A percentile compares a stretch with the other conserved stretches of the same genome.
These are phyloP conservation scores for Prochilodus magdalenae DNA, from an alignment of 2,113 vertebrate genomes.

Conservation along the genomic window DNA sequence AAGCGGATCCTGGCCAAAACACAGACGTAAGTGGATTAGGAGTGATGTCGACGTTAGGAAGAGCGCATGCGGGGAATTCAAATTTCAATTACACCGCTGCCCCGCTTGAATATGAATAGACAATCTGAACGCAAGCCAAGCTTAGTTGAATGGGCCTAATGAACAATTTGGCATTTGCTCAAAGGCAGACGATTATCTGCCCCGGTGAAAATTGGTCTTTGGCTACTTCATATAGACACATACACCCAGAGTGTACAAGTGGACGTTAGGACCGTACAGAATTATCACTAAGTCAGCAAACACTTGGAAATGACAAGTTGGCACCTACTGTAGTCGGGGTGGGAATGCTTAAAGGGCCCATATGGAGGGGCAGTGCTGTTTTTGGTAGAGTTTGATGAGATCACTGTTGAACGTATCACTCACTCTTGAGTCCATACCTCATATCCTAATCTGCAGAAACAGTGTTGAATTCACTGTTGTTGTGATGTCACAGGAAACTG, in stretches of 20 bases:
- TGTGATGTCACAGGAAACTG: too few relatives aligned
- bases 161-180: not conserved
- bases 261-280: too few relatives aligned
- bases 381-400: too few relatives aligned
- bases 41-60: constrained; percentile 13
- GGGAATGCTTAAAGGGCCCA: too few relatives aligned
- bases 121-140: constrained; percentile 26
- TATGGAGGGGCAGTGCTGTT: too few relatives aligned
- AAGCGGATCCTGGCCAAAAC: constrained; percentile 21
- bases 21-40: constrained; percentile 16
- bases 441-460: too few relatives aligned
- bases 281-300: too few relatives aligned
- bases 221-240: not conserved
- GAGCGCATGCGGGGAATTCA: constrained; percentile 36
- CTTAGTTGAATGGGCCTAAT: constrained; percentile 25
- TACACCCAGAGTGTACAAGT: not conserved
- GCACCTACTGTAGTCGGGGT: too few relatives aligned
- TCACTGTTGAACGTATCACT: too few relatives aligned
- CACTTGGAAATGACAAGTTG: too few relatives aligned
- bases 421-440: too few relatives aligned
- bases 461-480: too few relatives aligned
- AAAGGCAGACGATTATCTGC: not conserved
- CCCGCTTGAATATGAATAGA: constrained; percentile 1
- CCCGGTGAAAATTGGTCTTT: not conserved
- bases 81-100: constrained; percentile 9